Evolutionary conservation across 2,797 vertebrate species (phyloP).

Genomic region (Lophura swinhoii): DNA sequence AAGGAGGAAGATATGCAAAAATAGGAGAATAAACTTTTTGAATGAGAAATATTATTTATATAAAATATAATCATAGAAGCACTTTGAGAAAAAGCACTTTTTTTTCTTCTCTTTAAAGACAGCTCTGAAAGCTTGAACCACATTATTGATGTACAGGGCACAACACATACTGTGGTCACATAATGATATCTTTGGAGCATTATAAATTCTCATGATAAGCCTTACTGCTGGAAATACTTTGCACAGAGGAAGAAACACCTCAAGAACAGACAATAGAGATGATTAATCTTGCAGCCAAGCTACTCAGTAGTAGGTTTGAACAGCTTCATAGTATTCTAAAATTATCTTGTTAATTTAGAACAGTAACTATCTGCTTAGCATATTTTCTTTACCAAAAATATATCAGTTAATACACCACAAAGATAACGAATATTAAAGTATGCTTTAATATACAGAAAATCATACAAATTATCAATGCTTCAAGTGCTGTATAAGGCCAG

Average conservation of each 20-base stretch:
- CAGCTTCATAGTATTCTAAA: constrained; percentile 33
- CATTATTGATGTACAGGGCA: not conserved
- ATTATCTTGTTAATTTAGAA: constrained; percentile 43
- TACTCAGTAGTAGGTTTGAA: constrained; percentile 52
- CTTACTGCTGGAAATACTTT: constrained; percentile 50
- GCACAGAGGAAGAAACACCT: constrained; percentile 13
- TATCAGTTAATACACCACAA: constrained; percentile 72
- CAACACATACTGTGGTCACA: not conserved
- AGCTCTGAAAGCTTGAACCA: not conserved
- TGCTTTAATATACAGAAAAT: constrained; percentile 65
- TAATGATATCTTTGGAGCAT: constrained; percentile 32
- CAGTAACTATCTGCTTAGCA: constrained; percentile 42
- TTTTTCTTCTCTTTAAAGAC: not conserved
- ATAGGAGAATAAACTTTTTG: not conserved
- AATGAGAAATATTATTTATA: not conserved
- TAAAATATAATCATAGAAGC: not conserved
- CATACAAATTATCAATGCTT: constrained; percentile 65
- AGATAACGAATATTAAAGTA: constrained; percentile 57
- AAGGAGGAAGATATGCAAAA: not conserved
- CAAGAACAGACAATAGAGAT: constrained; percentile 61
- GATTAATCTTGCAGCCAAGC: constrained; percentile 62
- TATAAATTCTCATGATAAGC: constrained; percentile 25
- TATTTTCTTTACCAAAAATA: constrained; percentile 48
- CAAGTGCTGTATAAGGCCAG: constrained; percentile 24
- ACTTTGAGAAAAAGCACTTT: not conserved